A percentile compares a stretch with the other conserved stretches of the same genome.
phyloP scores from a whole-genome alignment of 2,797 vertebrate genomes.

The Leptodactylus fallax region DNA sequence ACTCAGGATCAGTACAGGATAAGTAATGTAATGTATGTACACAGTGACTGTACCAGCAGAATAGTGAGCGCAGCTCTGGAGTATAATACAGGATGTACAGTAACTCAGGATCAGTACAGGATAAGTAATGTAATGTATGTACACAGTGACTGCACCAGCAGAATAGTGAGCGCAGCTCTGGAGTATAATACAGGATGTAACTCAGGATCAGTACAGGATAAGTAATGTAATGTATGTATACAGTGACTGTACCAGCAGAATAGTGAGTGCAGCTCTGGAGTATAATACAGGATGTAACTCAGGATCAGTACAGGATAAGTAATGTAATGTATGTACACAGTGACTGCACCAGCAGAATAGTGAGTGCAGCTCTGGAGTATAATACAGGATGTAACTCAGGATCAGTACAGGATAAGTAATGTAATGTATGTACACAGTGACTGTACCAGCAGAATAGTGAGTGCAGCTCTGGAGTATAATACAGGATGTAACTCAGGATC shows the following conservation, averaged over 20 bases:
- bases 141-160: not conserved
- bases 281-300: conserved; percentile 2
- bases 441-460: not conserved
- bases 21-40: not conserved
- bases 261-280: not conserved
- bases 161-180: not conserved
- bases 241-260: not conserved
- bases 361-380: no score
- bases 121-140: not conserved
- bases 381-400: no score
- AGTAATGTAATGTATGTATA: not conserved
- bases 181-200: not conserved
- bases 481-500: no score
- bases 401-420: no score
- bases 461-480: not conserved
- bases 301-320: no score
- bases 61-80: conserved; percentile 14
- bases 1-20: no score
- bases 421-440: not conserved
- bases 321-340: not conserved
- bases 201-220: no score
- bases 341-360: no score
- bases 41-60: not conserved
- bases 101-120: no score
- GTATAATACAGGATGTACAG: conserved; percentile 12